phyloP scores from a whole-genome alignment of 1,140 invertebrate species.

The Vollenhovia emeryi region DNA sequence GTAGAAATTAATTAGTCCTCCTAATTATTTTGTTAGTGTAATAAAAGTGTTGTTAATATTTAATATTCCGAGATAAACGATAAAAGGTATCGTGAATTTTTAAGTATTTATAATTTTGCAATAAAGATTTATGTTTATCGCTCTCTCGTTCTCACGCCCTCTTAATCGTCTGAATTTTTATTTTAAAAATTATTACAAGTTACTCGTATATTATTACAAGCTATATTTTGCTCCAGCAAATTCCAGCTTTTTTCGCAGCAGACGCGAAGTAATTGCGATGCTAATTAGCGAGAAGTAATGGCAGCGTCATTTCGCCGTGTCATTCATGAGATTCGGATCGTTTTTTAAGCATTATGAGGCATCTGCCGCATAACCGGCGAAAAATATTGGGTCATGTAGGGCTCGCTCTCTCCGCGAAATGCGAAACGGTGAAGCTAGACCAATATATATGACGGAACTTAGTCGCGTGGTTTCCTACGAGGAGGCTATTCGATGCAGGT shows the following conservation, averaged over 20 bases:
- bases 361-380: background rate
- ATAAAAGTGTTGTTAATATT: background rate
- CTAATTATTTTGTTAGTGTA: background rate
- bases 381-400: constrained; percentile 28
- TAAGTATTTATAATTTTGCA: background rate
- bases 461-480: constrained; percentile 60
- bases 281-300: constrained; percentile 36
- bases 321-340: constrained; percentile 19
- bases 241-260: background rate
- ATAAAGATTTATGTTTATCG: background rate
- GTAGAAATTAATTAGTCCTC: background rate
- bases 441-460: constrained; percentile 51
- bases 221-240: background rate
- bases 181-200: constrained; percentile 2
- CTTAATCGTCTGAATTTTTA: background rate
- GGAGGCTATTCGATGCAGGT: constrained; percentile 58
- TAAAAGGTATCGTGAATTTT: background rate
- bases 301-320: background rate
- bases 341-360: background rate
- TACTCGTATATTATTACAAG: too few species aligned
- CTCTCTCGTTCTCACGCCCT: background rate
- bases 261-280: constrained; percentile 26
- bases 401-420: constrained; percentile 17
- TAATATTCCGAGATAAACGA: background rate
- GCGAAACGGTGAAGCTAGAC: constrained; percentile 18